Percentiles rank a stretch among this genome's conserved stretches.
Evolutionary conservation across 2,113 vertebrate species (phyloP).

Genomic region (Heloderma charlesbogerti): DNA sequence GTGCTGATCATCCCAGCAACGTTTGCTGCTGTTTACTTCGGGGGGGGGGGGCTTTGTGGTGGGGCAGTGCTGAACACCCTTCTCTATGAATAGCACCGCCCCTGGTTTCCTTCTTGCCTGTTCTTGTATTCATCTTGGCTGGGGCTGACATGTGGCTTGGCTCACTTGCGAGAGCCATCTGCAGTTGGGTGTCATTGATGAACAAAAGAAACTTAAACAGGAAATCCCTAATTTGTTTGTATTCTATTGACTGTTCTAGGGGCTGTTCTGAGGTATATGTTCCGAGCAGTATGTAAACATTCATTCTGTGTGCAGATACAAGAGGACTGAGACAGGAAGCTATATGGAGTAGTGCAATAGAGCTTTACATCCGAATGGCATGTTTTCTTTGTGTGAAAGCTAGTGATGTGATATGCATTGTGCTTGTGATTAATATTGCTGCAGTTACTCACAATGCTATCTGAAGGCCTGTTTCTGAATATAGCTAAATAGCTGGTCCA

Average conservation of each 20-base stretch:
- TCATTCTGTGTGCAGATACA: neutral
- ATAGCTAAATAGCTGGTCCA: neutral
- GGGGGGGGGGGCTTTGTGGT: no score
- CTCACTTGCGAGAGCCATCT: neutral
- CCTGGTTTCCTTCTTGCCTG: neutral
- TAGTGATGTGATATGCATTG: neutral
- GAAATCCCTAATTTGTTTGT: neutral
- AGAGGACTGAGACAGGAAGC: neutral
- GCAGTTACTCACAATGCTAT: neutral
- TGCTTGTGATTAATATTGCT: neutral
- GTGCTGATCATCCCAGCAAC: no score
- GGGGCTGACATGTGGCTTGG: neutral
- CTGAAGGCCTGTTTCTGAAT: constrained; percentile 33
- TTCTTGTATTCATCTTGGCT: neutral
- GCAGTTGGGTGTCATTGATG: neutral
- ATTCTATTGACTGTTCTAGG: constrained; percentile 11
- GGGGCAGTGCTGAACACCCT: no score
- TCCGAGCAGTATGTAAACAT: neutral
- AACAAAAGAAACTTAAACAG: neutral
- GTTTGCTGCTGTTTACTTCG: no score
- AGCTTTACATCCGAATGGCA: neutral
- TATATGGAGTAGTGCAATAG: neutral
- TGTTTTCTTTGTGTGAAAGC: neutral
- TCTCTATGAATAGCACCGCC: no score
- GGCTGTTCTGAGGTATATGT: neutral